These are phyloP conservation scores for Caenorhabditis parvicauda DNA, from an alignment of 2,888 invertebrate species.

Conservation along the genomic window DNA sequence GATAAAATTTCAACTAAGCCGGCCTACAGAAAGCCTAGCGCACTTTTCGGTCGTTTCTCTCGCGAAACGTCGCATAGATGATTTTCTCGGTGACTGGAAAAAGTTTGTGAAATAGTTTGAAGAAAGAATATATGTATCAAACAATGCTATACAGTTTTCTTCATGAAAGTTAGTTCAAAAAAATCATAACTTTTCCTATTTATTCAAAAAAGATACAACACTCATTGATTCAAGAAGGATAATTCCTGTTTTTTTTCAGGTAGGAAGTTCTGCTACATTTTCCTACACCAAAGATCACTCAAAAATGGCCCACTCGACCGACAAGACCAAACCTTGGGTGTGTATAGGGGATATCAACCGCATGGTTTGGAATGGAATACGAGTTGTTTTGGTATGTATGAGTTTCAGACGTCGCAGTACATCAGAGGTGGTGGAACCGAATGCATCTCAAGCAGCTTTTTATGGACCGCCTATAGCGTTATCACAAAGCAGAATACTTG, in stretches of 20 bases:
- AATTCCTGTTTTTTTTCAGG: conserved; percentile 12
- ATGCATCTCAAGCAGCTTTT: conserved; percentile 72
- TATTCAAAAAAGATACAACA: too few relatives aligned
- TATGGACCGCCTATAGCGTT: conserved; percentile 73
- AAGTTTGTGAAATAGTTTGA: too few relatives aligned
- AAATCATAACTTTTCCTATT: too few relatives aligned
- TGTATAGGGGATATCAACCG: conserved; percentile 92
- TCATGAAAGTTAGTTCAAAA: too few relatives aligned
- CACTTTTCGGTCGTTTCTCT: too few relatives aligned
- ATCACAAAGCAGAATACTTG: conserved; percentile 34
- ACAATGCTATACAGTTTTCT: too few relatives aligned
- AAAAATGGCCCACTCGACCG: conserved; percentile 76
- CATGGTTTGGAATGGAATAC: conserved; percentile 68
- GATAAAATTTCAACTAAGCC: too few relatives aligned
- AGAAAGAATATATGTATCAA: too few relatives aligned
- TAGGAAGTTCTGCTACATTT: conserved; percentile 38
- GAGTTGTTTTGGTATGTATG: background rate
- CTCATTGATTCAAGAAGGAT: background rate
- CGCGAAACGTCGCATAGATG: too few relatives aligned
- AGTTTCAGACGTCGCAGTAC: conserved; percentile 73
- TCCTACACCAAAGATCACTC: conserved; percentile 75
- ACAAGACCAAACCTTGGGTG: conserved; percentile 70
- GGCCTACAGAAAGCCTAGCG: too few relatives aligned
- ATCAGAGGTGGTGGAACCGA: conserved; percentile 82
- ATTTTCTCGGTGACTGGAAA: too few relatives aligned